Base-by-base conservation (phyloP, 2,113 vertebrate species). In the Hypanus sabinus region DNA sequence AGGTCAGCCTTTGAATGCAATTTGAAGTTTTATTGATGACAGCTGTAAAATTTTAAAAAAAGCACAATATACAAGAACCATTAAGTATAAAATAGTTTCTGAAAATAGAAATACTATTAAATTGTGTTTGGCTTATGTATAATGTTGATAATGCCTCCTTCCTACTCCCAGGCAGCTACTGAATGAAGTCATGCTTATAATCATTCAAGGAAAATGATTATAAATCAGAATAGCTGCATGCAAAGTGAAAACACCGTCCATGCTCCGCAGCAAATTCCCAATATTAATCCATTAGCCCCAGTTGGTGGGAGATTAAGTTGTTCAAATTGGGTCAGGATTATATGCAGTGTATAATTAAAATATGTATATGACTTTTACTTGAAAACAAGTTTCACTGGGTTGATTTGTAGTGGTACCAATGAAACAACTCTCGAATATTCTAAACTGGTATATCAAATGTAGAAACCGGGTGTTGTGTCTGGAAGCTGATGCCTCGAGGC, bases 401-500 rank as follows among this genome's bases (percentile, higher is more conserved):
- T 62, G 18, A 68, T 7, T 16, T 65, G 6, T 90, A 65, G 62
- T 33, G 4, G 5, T 20, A 5, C 18, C 20, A 90, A 90, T 33
- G 62, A 33, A 90, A 60, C 55, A 90, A 30, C 81, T 57, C 27
- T 55, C 55, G 60, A 90, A 33, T 8, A 62, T 36, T n/a, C 16
- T 65, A 65, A 33, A 90, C 11, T 33, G 30, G n/a, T 33, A 65
- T 24, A 90, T n/a, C 62, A 90, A 20, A 62, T 27, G 16, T 68
- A 68, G 85, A 90, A 90, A 90, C 30, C n/a, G 85, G 85, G 16
- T 90, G 85, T 90, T 90, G 85, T 90, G 60, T 90, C 85, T 90
- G n/a, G 60, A 62, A 65, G 85, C 12, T 20, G 60, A 60, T 36
- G 60, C 85, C 60, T 18, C 12, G 60, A n/a, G 85, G 60, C 30